A percentile compares a stretch with the other conserved stretches of the same genome.
Evolutionary conservation across 2,888 invertebrate species (phyloP).

Genomic region (Keiferia lycopersicella): DNA sequence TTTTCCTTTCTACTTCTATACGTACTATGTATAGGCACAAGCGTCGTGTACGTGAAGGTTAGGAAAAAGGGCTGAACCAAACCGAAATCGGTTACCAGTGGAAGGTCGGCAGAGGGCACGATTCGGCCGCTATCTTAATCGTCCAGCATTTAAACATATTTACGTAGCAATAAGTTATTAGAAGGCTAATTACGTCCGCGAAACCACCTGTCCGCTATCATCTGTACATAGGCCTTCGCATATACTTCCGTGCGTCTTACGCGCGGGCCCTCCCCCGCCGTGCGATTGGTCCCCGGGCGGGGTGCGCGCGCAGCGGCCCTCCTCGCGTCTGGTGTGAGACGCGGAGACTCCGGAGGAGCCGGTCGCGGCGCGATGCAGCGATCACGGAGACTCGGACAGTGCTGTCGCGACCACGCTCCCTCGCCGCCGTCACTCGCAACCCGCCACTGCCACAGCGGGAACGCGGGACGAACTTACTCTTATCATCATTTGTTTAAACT

Average conservation of each 20-base stretch:
- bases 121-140: constrained; percentile 68
- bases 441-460: constrained; percentile 35
- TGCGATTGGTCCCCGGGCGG: constrained; percentile 63
- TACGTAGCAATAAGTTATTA: constrained; percentile 79
- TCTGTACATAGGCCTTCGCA: constrained; percentile 81
- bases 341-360: constrained; percentile 67
- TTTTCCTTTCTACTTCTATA: background rate
- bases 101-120: background rate
- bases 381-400: constrained; percentile 55
- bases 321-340: constrained; percentile 68
- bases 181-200: constrained; percentile 78
- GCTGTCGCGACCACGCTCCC: constrained; percentile 64
- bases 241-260: constrained; percentile 81
- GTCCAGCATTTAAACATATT: constrained; percentile 71
- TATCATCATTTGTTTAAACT: background rate
- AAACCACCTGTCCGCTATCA: constrained; percentile 81
- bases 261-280: constrained; percentile 73
- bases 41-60: background rate
- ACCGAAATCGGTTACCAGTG: constrained; percentile 8
- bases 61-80: background rate
- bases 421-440: constrained; percentile 43
- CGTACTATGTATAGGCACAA: background rate
- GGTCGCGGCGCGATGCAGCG: constrained; percentile 68
- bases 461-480: constrained; percentile 28
- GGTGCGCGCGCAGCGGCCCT: constrained; percentile 78